These are phyloP conservation scores for Blastobasis lacticolella DNA, from an alignment of 2,888 invertebrate genomes.

Conservation along the genomic window DNA sequence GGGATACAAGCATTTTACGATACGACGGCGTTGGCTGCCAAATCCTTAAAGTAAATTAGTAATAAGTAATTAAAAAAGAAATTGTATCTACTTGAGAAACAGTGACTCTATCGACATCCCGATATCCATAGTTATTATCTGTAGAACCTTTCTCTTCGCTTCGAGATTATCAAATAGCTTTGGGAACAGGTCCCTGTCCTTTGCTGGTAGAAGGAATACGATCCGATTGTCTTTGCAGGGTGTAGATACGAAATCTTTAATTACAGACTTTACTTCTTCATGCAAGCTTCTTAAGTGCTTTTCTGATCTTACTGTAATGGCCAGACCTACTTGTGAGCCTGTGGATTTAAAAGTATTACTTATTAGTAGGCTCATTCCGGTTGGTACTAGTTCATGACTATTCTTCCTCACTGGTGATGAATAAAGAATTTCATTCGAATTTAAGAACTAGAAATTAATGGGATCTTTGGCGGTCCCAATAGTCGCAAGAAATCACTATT, in stretches of 20 bases:
- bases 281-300: neutral
- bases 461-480: too few species aligned
- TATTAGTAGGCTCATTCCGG: too few species aligned
- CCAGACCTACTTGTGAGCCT: neutral
- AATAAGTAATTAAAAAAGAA: too few species aligned
- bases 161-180: constrained; percentile 75
- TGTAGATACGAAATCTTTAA: neutral
- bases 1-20: too few species aligned
- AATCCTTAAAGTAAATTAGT: too few species aligned
- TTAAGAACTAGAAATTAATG: too few species aligned
- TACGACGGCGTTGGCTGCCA: too few species aligned
- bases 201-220: constrained; percentile 70
- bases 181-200: constrained; percentile 60
- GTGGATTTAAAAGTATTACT: too few species aligned
- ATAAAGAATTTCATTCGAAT: too few species aligned
- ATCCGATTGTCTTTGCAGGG: constrained; percentile 38
- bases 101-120: constrained; percentile 91
- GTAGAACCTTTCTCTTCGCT: constrained; percentile 60
- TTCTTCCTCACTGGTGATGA: too few species aligned
- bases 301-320: neutral
- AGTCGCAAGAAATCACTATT: too few species aligned
- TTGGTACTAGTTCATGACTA: too few species aligned
- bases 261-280: neutral
- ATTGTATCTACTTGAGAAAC: constrained; percentile 75
- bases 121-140: constrained; percentile 80